Conservation (phyloP, 2,888 invertebrate species). For the Perdita meconis region DNA sequence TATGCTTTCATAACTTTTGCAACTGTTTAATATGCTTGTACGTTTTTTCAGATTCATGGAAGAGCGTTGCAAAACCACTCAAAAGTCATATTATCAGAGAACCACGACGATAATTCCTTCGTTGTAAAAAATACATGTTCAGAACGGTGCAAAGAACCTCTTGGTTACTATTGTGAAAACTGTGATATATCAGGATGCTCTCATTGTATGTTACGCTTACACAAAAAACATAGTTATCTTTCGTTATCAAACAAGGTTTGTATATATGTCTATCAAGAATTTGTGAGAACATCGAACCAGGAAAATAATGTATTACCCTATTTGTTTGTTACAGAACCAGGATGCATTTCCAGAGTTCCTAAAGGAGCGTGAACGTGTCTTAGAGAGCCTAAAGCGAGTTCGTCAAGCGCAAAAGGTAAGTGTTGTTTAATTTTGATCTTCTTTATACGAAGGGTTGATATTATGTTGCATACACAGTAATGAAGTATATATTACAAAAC, state of each 20-base stretch:
- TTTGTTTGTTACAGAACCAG: conserved; percentile 78
- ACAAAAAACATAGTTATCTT: conserved; percentile 80
- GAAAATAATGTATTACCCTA: conserved; percentile 43
- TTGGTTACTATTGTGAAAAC: conserved; percentile 83
- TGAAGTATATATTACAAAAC: conserved; percentile 25
- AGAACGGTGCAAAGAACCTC: conserved; percentile 55
- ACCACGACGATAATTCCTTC: background rate
- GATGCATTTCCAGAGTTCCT: conserved; percentile 73
- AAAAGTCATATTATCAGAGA: conserved; percentile 40
- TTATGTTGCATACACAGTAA: conserved; percentile 17
- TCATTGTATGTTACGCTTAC: conserved; percentile 82
- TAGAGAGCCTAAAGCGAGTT: conserved; percentile 75
- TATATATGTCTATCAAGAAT: conserved; percentile 27
- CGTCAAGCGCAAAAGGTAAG: conserved; percentile 82
- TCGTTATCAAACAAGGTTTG: conserved; percentile 80
- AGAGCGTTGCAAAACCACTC: conserved; percentile 79
- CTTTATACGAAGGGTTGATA: background rate
- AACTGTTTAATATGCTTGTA: background rate
- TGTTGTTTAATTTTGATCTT: conserved; percentile 7
- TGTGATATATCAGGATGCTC: conserved; percentile 83
- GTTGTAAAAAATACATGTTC: conserved; percentile 72
- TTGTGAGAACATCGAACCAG: background rate
- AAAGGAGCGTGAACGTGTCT: conserved; percentile 66
- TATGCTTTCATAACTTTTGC: too few species aligned
- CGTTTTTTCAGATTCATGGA: conserved; percentile 79